Conservation (phyloP, 1,140 invertebrate species). For the Trichonephila inaurata region DNA sequence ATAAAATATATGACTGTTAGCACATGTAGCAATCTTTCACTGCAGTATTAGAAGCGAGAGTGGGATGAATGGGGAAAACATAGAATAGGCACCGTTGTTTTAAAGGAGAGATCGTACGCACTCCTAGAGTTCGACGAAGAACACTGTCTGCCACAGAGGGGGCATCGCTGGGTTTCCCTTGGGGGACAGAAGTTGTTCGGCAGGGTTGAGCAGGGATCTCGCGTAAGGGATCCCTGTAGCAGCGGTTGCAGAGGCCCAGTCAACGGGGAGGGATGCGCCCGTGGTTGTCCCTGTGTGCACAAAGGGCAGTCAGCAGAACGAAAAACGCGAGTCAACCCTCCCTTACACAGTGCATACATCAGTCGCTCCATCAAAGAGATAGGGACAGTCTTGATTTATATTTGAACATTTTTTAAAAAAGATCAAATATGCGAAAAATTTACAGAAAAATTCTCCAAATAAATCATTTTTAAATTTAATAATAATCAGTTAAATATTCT, state of each 20-base stretch:
- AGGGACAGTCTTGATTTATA: too few species aligned
- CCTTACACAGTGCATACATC: not conserved
- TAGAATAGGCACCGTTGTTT: not conserved
- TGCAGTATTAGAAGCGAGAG: not conserved
- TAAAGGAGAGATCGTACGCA: not conserved
- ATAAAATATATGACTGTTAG: too few species aligned
- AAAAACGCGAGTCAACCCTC: constrained; percentile 23
- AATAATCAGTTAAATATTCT: too few species aligned
- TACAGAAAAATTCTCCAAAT: not conserved
- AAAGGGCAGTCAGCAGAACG: constrained; percentile 32
- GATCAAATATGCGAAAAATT: not conserved
- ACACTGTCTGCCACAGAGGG: constrained; percentile 52
- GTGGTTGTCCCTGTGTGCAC: constrained; percentile 28
- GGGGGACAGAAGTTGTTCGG: constrained; percentile 30
- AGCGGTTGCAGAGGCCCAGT: constrained; percentile 69
- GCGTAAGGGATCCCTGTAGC: constrained; percentile 24
- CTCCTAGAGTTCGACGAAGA: constrained; percentile 33
- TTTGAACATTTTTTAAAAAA: not conserved
- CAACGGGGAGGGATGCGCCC: constrained; percentile 63
- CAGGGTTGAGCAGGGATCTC: constrained; percentile 29
- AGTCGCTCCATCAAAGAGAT: not conserved
- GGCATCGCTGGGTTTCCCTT: constrained; percentile 33
- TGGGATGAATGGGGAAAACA: not conserved
- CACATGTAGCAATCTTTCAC: not conserved
- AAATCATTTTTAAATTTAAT: too few species aligned